phyloP scores from a whole-genome alignment of 2,888 invertebrate genomes.

The Ormyrus thymus region DNA sequence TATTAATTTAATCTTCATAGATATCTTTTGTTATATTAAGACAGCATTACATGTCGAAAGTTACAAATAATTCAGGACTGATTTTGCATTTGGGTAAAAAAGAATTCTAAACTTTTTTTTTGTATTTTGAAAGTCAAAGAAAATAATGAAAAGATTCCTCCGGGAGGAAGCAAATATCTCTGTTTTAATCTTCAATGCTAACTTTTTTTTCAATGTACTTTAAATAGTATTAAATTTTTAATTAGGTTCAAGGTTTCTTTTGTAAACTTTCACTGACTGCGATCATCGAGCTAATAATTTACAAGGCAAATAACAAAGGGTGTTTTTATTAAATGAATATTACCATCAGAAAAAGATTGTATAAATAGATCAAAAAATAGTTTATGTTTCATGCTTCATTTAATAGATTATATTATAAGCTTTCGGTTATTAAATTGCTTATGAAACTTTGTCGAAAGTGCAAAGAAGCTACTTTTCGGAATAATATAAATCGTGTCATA shows the following conservation, averaged over 20 bases:
- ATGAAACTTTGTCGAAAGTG: too few relatives aligned
- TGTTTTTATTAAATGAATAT: too few relatives aligned
- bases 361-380: too few relatives aligned
- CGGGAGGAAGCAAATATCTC: not conserved
- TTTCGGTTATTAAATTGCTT: too few relatives aligned
- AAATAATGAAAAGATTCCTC: not conserved
- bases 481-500: too few relatives aligned
- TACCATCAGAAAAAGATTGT: too few relatives aligned
- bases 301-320: too few relatives aligned
- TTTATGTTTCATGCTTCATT: too few relatives aligned
- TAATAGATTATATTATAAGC: too few relatives aligned
- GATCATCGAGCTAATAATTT: not conserved
- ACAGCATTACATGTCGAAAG: not conserved
- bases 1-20: too few relatives aligned
- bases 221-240: not conserved
- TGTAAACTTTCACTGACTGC: not conserved
- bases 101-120: not conserved
- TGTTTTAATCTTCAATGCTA: not conserved
- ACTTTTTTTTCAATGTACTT: not conserved
- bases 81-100: not conserved
- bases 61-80: not conserved
- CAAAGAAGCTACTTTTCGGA: too few relatives aligned
- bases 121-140: not conserved
- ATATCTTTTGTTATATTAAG: not conserved
- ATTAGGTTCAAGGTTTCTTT: constrained; percentile 9